Percentiles rank a stretch among this genome's conserved stretches.
Evolutionary conservation across 2,888 invertebrate genomes (phyloP).

Genomic region (Caenorhabditis sp.): DNA sequence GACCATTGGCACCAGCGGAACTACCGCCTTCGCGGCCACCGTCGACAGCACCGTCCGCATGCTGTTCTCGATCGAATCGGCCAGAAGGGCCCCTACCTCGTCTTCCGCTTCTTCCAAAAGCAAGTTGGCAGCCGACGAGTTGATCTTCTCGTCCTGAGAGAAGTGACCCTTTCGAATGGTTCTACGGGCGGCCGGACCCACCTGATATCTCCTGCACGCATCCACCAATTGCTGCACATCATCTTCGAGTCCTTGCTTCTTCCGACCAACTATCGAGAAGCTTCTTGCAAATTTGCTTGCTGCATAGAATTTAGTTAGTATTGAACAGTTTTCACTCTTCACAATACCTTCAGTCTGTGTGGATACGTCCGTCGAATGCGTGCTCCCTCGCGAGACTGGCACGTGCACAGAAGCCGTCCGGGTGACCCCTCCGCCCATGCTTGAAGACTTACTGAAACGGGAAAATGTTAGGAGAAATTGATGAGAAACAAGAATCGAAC

Average conservation of each 20-base stretch:
- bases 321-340: no score
- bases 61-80: slow-evolving; percentile 73
- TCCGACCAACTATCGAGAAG: slow-evolving; percentile 73
- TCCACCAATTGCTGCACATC: slow-evolving; percentile 77
- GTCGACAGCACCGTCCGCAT: slow-evolving; percentile 76
- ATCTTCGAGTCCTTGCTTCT: slow-evolving; percentile 74
- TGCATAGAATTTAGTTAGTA: no score
- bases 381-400: slow-evolving; percentile 56
- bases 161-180: no score
- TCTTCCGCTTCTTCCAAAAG: slow-evolving; percentile 73
- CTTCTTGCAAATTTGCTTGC: slow-evolving; percentile 69
- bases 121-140: slow-evolving; percentile 70
- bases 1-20: slow-evolving; percentile 38
- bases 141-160: slow-evolving; percentile 75
- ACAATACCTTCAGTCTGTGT: slow-evolving; percentile 72
- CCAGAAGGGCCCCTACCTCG: slow-evolving; percentile 71
- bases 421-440: slow-evolving; percentile 63
- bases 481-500: no score
- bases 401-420: slow-evolving; percentile 69
- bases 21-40: slow-evolving; percentile 66
- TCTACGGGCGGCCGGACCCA: no score
- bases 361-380: slow-evolving; percentile 58
- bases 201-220: slow-evolving; percentile 77
- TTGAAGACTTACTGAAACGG: slow-evolving; percentile 58
- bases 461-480: slow-evolving; percentile 10